A percentile compares a stretch with the other conserved stretches of the same genome.
Conservation (phyloP, 2,113 vertebrate genomes). For the Urocitellus parryii region DNA sequence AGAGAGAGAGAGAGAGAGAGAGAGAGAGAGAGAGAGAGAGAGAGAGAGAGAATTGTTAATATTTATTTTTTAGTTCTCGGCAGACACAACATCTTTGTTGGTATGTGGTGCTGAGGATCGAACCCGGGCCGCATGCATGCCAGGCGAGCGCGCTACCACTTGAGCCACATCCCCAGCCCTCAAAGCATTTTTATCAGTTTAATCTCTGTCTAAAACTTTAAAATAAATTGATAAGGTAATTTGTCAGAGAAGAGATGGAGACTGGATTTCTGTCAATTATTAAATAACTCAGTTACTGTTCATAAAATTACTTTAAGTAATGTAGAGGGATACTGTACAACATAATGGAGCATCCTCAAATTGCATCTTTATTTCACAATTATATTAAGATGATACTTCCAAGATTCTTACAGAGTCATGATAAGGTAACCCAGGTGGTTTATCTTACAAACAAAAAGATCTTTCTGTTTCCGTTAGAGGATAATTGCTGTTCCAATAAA, state of each 20-base stretch:
- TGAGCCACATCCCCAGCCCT: too few species aligned
- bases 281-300: conserved; percentile 71
- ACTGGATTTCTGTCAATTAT: conserved; percentile 67
- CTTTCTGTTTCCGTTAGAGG: background rate
- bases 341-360: conserved; percentile 64
- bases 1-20: too few species aligned
- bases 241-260: conserved; percentile 39
- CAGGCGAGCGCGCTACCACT: too few species aligned
- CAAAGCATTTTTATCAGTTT: conserved; percentile 47
- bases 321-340: background rate
- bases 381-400: conserved; percentile 59
- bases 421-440: conserved; percentile 64
- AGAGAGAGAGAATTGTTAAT: too few species aligned
- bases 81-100: too few species aligned
- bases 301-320: conserved; percentile 65
- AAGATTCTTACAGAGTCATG: conserved; percentile 27
- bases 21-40: too few species aligned
- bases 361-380: conserved; percentile 74
- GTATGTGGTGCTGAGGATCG: too few species aligned
- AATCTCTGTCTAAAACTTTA: background rate
- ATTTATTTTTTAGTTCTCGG: too few species aligned
- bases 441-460: conserved; percentile 62
- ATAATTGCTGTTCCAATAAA: conserved; percentile 69
- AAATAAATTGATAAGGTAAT: conserved; percentile 22
- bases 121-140: too few species aligned